Conservation (phyloP, 1,140 invertebrate genomes). For the Pemphigus obesinymphae region DNA sequence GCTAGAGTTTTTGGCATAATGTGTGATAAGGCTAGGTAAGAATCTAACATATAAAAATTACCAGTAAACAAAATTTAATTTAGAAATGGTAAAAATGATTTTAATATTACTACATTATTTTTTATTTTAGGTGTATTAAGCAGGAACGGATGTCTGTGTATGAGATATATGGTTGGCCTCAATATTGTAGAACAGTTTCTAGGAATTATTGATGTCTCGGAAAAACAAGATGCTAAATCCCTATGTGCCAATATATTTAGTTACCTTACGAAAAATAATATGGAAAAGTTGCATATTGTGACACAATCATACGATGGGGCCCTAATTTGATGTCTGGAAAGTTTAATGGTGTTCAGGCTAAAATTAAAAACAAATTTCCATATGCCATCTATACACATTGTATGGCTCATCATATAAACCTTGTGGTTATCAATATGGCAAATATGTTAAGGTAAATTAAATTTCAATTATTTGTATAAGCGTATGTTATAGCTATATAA, state of each 20-base stretch:
- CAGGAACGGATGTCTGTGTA: background rate
- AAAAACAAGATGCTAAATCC: background rate
- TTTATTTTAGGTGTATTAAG: background rate
- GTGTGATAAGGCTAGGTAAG: background rate
- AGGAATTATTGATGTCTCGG: background rate
- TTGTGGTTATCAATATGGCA: background rate
- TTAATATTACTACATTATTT: background rate
- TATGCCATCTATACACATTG: background rate
- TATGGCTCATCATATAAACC: background rate
- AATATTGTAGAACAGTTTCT: background rate
- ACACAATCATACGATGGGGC: background rate
- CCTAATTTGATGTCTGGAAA: conserved; percentile 1
- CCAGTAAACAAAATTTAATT: background rate
- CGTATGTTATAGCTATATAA: too few species aligned
- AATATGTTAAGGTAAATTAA: background rate
- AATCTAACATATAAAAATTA: background rate
- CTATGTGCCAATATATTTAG: background rate
- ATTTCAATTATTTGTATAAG: too few species aligned
- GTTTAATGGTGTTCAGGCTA: conserved; percentile 9
- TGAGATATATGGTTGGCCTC: background rate
- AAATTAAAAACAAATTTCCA: background rate
- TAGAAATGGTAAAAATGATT: background rate
- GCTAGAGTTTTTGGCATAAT: background rate
- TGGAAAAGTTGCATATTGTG: background rate
- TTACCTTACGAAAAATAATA: background rate